Base-by-base conservation (phyloP, 2,888 invertebrate genomes). In the Cantharis nigra region DNA sequence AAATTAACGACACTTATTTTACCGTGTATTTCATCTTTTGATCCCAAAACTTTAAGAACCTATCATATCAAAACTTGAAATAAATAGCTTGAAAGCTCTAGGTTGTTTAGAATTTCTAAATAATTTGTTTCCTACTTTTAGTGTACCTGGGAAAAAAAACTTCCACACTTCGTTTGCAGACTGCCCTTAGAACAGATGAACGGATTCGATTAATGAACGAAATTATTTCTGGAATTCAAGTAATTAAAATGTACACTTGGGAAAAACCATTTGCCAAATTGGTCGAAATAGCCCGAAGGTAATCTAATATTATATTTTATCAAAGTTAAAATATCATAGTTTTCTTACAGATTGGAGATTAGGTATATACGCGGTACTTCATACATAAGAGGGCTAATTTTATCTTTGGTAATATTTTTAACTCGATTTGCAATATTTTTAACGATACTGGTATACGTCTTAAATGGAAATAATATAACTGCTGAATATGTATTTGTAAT, bases 201-300 rank as follows among this genome's bases (percentile, higher is more conserved):
- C 89, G 98, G 3, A 94, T 98, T 2, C 90, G 95, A 23, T 87
- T 97, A 0, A 97, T 98, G 96, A 96, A 95, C 85, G 98, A 97
- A 89, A 94, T 96, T 65, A 92, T 98, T 33, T 92, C 93, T 83
- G 97, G 97, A 1, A 95, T 96, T 86, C 93, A 96, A 89, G 96
- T 98, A 0, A 96, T 98, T 81, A 98, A 98, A 92, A 92, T 67
- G 65, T 67, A 67, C 26, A 67, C 65, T 0, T 67, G 65, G 65
- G 65, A 67, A 23, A 67, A 23, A 83, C 95, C 97, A 0, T 98
- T 98, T 85, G 92, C 94, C 28, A 91, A 92, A 80, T 91, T 97
- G 78, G 94, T 97, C 1, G 92, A 90, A 18, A 83, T 90, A 63
- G 91, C 93, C 0, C 89, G 96, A 85, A 88, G 87, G 88, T 91